These are phyloP conservation scores for Lumbricus terrestris DNA, from an alignment of 2,888 invertebrate genomes.

Conservation along the genomic window DNA sequence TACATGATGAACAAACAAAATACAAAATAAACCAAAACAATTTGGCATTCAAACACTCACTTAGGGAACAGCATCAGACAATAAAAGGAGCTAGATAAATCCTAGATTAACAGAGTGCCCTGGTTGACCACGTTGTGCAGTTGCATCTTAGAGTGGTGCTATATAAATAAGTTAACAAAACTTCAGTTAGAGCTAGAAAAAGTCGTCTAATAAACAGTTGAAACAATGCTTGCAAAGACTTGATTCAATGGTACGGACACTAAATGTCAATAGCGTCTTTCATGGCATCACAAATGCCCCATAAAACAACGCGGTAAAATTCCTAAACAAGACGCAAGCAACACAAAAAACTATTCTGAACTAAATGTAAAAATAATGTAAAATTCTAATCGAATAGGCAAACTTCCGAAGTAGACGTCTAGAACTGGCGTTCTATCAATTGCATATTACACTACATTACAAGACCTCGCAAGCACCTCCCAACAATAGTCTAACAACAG, in stretches of 20 bases:
- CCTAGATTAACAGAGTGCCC: neutral
- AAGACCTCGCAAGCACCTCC: neutral
- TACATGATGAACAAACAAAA: neutral
- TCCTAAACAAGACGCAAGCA: neutral
- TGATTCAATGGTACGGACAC: neutral
- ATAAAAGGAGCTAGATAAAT: neutral
- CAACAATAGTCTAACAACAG: neutral
- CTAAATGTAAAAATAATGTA: neutral
- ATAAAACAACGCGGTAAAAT: neutral
- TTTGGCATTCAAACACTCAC: too few species aligned
- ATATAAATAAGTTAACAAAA: neutral
- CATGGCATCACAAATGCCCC: neutral
- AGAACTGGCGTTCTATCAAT: neutral
- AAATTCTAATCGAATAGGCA: neutral
- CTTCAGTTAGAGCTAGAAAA: neutral
- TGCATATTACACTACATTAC: neutral
- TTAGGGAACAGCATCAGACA: too few species aligned
- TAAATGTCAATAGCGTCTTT: neutral
- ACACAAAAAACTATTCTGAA: neutral
- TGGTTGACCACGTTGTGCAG: neutral
- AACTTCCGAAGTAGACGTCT: neutral
- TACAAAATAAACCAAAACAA: neutral
- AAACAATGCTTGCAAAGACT: neutral
- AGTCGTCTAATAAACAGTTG: neutral
- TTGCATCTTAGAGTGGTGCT: neutral